A percentile compares a stretch with the other conserved stretches of the same genome.
These are phyloP conservation scores for Drosophila neocordata DNA, from an alignment of 1,140 invertebrate species.

Conservation along the genomic window DNA sequence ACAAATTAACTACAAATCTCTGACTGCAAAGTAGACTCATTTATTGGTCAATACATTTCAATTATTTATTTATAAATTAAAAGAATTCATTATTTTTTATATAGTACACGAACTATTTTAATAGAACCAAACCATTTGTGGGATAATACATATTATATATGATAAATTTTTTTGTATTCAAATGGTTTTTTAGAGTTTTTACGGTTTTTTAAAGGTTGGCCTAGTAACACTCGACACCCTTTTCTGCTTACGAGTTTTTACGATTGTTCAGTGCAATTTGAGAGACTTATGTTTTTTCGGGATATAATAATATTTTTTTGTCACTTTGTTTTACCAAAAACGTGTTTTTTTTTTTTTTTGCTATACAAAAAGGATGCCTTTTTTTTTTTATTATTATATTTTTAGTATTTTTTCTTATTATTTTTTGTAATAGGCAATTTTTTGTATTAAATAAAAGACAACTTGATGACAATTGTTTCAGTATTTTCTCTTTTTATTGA, in stretches of 20 bases:
- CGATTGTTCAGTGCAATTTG: no score
- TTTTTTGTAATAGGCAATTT: conserved; percentile 46
- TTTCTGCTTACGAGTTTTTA: no score
- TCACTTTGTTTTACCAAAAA: conserved; percentile 42
- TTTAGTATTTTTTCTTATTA: conserved; percentile 24
- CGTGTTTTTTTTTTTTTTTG: conserved; percentile 29
- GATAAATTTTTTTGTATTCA: no score
- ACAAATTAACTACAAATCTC: neutral
- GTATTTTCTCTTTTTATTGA: conserved; percentile 74
- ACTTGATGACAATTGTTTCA: conserved; percentile 77
- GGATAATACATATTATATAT: neutral
- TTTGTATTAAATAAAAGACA: conserved; percentile 80
- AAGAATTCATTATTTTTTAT: neutral
- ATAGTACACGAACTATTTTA: no score
- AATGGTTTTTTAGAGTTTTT: no score
- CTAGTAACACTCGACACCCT: no score
- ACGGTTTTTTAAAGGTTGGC: no score
- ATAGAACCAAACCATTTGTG: no score
- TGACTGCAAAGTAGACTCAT: neutral
- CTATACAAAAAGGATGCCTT: conserved; percentile 50
- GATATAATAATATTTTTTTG: no score
- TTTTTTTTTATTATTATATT: neutral
- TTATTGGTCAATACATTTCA: neutral
- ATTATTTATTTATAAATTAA: neutral
- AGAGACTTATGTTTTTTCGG: no score